Conservation (phyloP, 2,797 vertebrate species). For the Acanthurus tractus region DNA sequence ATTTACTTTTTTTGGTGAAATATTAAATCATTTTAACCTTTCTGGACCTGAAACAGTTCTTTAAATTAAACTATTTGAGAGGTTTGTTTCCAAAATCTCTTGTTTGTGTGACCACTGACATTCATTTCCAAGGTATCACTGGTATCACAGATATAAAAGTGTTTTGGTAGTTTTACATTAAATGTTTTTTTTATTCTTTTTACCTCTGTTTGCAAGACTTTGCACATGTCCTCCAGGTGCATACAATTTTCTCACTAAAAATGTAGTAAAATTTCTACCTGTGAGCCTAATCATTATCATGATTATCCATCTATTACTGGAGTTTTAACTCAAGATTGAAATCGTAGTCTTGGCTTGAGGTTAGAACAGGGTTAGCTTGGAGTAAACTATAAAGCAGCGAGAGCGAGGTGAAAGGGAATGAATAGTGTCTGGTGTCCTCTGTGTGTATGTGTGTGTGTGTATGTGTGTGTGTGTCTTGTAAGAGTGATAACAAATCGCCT, state of each 20-base stretch:
- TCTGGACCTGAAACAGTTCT: background rate
- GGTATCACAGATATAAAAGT: too few relatives aligned
- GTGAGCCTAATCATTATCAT: background rate
- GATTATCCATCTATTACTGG: background rate
- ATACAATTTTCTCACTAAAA: background rate
- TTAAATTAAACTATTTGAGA: background rate
- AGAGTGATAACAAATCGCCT: slow-evolving; percentile 67
- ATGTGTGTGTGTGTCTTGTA: slow-evolving; percentile 54
- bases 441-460: background rate
- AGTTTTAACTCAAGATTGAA: background rate
- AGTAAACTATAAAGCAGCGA: background rate
- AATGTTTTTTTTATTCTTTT: too few relatives aligned
- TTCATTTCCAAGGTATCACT: background rate
- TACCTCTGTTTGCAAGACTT: too few relatives aligned
- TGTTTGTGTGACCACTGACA: background rate
- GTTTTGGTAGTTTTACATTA: too few relatives aligned
- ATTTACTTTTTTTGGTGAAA: background rate
- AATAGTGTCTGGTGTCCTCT: slow-evolving; percentile 9
- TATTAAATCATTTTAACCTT: background rate
- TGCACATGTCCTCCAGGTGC: too few relatives aligned
- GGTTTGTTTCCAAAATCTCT: background rate
- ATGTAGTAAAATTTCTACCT: background rate
- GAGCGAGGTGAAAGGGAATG: background rate
- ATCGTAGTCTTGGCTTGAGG: background rate
- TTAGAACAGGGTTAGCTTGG: background rate